Percentiles rank a stretch among this genome's conserved stretches.
phyloP scores from a whole-genome alignment of 2,888 invertebrate genomes.

The Chrysolina haemoptera region DNA sequence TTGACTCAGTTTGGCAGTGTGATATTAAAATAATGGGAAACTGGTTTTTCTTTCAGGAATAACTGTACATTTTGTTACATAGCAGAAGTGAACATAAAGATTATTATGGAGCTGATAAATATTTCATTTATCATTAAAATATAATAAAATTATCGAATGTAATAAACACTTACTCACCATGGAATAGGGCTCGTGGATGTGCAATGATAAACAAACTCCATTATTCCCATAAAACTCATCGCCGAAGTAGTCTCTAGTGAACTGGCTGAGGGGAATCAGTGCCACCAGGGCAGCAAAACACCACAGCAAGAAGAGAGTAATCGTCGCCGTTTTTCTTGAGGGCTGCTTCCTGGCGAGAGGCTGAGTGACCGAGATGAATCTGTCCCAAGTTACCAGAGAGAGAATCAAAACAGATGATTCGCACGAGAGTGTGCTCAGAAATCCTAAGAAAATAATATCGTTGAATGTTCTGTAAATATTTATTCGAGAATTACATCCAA shows the following conservation, averaged over 20 bases:
- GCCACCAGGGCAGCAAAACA: conserved; percentile 70
- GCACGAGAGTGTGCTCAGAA: conserved; percentile 75
- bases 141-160: too few relatives aligned
- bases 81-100: too few relatives aligned
- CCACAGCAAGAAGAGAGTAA: conserved; percentile 72
- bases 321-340: conserved; percentile 68
- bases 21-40: too few relatives aligned
- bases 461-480: too few relatives aligned
- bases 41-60: too few relatives aligned
- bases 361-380: conserved; percentile 75
- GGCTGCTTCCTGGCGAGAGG: conserved; percentile 70
- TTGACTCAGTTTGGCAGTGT: too few relatives aligned
- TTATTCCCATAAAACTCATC: conserved; percentile 75
- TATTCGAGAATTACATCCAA: too few relatives aligned
- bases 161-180: conserved; percentile 67
- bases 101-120: too few relatives aligned
- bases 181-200: conserved; percentile 76
- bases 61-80: too few relatives aligned
- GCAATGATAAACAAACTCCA: conserved; percentile 75
- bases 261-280: conserved; percentile 69
- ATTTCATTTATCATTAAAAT: too few relatives aligned
- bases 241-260: conserved; percentile 72
- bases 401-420: conserved; percentile 76
- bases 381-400: conserved; percentile 75
- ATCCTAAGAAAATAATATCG: conserved; percentile 66